Evolutionary conservation across 1,140 invertebrate species (phyloP), one percentile per base, ranked within the genome.

Genomic region (Lucilia cuprina): DNA sequence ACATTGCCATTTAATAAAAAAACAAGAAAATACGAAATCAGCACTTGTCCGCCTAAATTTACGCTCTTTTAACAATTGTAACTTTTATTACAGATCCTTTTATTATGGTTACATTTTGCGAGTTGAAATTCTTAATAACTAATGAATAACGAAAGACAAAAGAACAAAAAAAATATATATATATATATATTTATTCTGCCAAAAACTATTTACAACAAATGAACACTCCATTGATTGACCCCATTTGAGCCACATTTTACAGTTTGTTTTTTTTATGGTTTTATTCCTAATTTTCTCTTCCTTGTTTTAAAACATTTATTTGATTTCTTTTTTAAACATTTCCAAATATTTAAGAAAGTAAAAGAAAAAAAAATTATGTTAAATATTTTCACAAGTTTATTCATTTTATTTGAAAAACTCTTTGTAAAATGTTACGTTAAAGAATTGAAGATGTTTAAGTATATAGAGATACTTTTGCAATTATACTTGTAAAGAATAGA

Each of bases 221-320:
- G 65, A 70, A 70, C 65, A 70, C n/a, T 19, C 5, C 65, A 70
- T 70, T 70, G 65, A 70, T 70, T 70, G 65, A 70, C 65, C 65
- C 25, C 65, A 70, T 70, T 70, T 70, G 4, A n/a, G 65, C 55
- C n/a, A 4, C 10, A 70, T 70, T 70, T 70, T 70, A 14, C 19
- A 9, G n/a, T 12, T 21, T 2, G 3, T 70, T 70, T n/a, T 70
- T n/a, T 55, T 55, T 55, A 5, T 55, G 50, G 41, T 41, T 14
- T 55, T 55, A 13, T n/a, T 70, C 7, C 60, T 19, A 70, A 70
- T 70, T 70, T 21, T 70, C 65, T 70, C 65, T 70, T 25, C 5
- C 65, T 70, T 21, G 17, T 7, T 25, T 8, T 70, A 21, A 19
- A 70, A 70, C 10, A 19, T 21, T 12, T 70, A 3, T 60, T 60